A percentile compares a stretch with the other conserved stretches of the same genome.
These are phyloP conservation scores for Notolabrus celidotus DNA, from an alignment of 2,797 vertebrate genomes.

Conservation along the genomic window DNA sequence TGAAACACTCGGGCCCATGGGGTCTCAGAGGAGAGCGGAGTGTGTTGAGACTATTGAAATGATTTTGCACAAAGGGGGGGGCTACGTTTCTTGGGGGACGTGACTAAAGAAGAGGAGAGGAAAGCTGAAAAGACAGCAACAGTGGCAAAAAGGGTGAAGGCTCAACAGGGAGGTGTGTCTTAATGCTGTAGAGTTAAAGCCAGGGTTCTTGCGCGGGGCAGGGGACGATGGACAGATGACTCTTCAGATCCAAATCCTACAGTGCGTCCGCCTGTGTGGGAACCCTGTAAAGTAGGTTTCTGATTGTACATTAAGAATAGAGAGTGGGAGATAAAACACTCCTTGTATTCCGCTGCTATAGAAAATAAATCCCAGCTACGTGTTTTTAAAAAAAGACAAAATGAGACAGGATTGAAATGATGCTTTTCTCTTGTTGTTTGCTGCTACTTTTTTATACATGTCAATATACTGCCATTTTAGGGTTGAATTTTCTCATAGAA, in stretches of 20 bases:
- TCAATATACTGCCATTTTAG: conserved; percentile 95
- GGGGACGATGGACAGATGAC: neutral
- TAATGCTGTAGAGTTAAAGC: conserved; percentile 78
- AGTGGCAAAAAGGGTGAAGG: conserved; percentile 85
- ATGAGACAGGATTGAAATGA: conserved; percentile 79
- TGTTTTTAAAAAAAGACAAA: conserved; percentile 75
- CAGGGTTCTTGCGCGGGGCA: conserved; percentile 49
- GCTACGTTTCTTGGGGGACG: conserved; percentile 79
- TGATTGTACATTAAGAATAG: conserved; percentile 86
- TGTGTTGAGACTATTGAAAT: conserved; percentile 82
- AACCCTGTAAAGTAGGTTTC: conserved; percentile 70
- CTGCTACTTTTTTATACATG: conserved; percentile 93
- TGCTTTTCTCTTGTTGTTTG: conserved; percentile 94
- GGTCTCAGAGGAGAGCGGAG: conserved; percentile 43
- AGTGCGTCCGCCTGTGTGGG: neutral
- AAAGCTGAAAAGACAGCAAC: conserved; percentile 59
- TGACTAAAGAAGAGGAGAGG: conserved; percentile 71
- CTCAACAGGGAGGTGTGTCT: conserved; percentile 83
- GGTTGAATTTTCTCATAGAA: conserved; percentile 97
- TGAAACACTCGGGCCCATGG: conserved; percentile 75
- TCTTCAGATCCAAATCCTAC: conserved; percentile 8
- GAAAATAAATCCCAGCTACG: conserved; percentile 90
- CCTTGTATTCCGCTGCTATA: conserved; percentile 95
- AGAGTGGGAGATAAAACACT: conserved; percentile 80
- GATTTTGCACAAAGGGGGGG: conserved; percentile 93